Conservation (phyloP, 2,113 vertebrate genomes). For the Megaleporinus macrocephalus region DNA sequence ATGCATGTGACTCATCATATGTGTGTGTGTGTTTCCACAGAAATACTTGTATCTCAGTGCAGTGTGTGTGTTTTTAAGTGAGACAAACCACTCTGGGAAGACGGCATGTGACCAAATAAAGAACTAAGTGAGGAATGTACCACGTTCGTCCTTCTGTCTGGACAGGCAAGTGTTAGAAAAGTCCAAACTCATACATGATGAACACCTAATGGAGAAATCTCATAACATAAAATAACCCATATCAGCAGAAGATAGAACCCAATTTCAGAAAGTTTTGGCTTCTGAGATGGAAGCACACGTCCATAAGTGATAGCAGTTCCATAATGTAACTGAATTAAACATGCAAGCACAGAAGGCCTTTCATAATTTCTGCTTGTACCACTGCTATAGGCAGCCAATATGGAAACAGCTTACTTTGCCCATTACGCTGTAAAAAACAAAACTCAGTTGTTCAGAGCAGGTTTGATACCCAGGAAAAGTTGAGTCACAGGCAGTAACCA, state of each 20-base stretch:
- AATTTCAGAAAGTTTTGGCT: too few species aligned
- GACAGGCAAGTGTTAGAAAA: not conserved
- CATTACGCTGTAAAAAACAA: conserved; percentile 16
- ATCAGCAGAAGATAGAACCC: too few species aligned
- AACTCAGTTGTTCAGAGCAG: not conserved
- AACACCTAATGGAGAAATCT: not conserved
- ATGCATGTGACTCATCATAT: not conserved
- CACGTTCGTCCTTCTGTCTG: conserved; percentile 1
- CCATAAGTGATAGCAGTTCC: not conserved
- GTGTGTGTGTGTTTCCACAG: conserved; percentile 20
- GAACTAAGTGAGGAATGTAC: conserved; percentile 18
- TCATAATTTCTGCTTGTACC: not conserved
- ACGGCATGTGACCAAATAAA: conserved; percentile 3
- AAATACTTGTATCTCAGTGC: not conserved
- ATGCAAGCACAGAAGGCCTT: not conserved
- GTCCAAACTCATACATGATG: not conserved
- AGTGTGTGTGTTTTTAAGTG: not conserved
- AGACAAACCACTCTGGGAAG: not conserved
- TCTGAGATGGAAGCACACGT: not conserved
- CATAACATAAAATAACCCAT: not conserved
- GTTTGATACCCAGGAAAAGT: conserved; percentile 24
- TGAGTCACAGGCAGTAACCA: conserved; percentile 40
- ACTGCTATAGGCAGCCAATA: conserved; percentile 4
- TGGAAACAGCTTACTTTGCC: not conserved
- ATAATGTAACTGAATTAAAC: not conserved